phyloP scores from a whole-genome alignment of 2,888 invertebrate genomes.

The Lycia hirtaria region DNA sequence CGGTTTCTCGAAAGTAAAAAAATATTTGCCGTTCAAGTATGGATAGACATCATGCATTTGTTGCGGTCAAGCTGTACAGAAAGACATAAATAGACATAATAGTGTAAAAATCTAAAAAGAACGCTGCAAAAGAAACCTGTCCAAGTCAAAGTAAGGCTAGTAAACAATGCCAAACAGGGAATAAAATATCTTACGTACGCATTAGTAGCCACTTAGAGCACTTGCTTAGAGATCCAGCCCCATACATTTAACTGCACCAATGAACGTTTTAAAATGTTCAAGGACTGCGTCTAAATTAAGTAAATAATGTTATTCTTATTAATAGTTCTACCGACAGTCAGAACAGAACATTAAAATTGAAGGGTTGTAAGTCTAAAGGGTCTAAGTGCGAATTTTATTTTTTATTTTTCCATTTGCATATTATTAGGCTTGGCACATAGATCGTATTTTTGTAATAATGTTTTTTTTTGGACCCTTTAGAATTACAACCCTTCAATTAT shows the following conservation, averaged over 20 bases:
- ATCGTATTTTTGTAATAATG: no score
- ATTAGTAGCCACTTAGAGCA: conserved; percentile 28
- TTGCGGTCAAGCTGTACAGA: conserved; percentile 24
- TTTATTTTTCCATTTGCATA: no score
- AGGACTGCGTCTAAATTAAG: conserved; percentile 8
- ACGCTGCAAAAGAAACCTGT: conserved; percentile 33
- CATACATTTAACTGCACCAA: conserved; percentile 5
- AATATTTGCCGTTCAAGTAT: not conserved
- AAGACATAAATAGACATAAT: conserved; percentile 23
- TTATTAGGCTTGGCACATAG: no score
- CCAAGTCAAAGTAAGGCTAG: conserved; percentile 31
- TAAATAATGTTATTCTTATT: no score
- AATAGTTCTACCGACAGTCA: not conserved
- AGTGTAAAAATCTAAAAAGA: conserved; percentile 34
- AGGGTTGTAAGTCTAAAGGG: no score
- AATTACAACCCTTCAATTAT: no score
- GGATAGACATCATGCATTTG: not conserved
- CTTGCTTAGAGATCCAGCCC: conserved; percentile 10
- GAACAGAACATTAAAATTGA: no score
- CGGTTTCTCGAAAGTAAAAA: no score
- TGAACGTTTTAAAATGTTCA: not conserved
- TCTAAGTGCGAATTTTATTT: no score
- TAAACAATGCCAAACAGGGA: conserved; percentile 37
- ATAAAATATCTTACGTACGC: conserved; percentile 34
- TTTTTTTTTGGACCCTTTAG: no score